Base-by-base conservation (phyloP, 1,140 invertebrate species). In the Tetragnatha versicolor region DNA sequence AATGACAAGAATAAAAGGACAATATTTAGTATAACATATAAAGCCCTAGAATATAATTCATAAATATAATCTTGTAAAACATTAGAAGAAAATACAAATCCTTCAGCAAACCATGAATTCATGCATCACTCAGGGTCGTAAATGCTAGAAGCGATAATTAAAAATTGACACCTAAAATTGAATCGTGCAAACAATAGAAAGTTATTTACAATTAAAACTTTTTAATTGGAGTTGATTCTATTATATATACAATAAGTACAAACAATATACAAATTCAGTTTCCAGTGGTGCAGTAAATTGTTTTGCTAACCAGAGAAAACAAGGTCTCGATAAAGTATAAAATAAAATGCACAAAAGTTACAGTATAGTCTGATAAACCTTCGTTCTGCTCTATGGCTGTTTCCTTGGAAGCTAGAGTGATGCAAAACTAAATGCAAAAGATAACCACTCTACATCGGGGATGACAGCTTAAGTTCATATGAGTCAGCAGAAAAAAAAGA, bases 1-100 rank as follows among this genome's bases (percentile, higher is more conserved):
- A n/a, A 35, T 68, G 65, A 68, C 33, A 68, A 68, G 45, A 68
- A 51, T 68, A 35, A 47, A 49, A 68, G 47, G 61, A 39, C 61
- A 42, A 42, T 17, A 47, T 27, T 35, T 45, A 65, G 61, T 42
- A 65, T 14, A 65, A 29, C 9, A 33, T 35, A 33, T 17, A 58
- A 58, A 35, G 55, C 20, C 29, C n/a, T n/a, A 31, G 35, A n/a
- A 27, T 33, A 58, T 58, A 20, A 33, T 33, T 31, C 29, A 33
- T 9, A 58, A 58, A 58, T 58, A 58, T 58, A 58, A 58, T 58
- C 55, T 33, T 31, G 35, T 58, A 58, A 58, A 58, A 58, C 31
- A 33, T 33, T 58, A 58, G 31, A 58, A 35, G 25, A 55, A 58
- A 58, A 17, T 37, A 63, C 3, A 63, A 63, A 42, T 47, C 47